Evolutionary conservation across 2,113 vertebrate species (phyloP).

Genomic region (Pycnonotus jocosus): DNA sequence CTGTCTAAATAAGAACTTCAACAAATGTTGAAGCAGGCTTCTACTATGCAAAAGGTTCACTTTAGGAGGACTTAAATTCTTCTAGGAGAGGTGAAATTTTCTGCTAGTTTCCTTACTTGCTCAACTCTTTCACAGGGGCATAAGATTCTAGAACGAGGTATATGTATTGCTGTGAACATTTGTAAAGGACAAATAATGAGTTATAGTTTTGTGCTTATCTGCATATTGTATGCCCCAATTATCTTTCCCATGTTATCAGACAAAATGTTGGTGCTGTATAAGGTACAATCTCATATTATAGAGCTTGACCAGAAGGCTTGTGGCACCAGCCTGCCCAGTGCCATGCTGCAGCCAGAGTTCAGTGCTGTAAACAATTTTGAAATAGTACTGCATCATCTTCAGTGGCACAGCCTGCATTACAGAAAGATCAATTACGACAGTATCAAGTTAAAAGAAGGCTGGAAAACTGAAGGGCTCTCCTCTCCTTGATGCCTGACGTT

Average conservation of each 20-base stretch:
- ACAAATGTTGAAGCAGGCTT: not conserved
- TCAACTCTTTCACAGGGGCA: not conserved
- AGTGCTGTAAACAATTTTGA: not conserved
- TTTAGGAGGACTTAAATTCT: not conserved
- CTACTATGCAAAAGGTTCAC: not conserved
- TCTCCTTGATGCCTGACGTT: too few species aligned
- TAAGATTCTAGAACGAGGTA: not conserved
- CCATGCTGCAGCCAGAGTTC: not conserved
- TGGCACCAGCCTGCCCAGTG: not conserved
- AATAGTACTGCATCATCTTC: not conserved
- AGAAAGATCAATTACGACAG: not conserved
- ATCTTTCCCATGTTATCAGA: not conserved
- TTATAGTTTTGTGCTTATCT: not conserved
- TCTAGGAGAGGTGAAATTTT: not conserved
- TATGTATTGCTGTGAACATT: not conserved
- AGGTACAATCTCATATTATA: not conserved
- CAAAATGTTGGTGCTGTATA: not conserved
- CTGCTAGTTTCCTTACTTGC: not conserved
- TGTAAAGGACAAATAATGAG: not conserved
- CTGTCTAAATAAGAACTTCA: not conserved
- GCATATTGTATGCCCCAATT: not conserved
- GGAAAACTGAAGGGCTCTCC: not conserved
- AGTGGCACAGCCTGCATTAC: not conserved
- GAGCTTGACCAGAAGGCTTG: not conserved
- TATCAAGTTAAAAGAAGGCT: not conserved